Base-by-base conservation (phyloP, 2,888 invertebrate species). In the Arenicola marina region DNA sequence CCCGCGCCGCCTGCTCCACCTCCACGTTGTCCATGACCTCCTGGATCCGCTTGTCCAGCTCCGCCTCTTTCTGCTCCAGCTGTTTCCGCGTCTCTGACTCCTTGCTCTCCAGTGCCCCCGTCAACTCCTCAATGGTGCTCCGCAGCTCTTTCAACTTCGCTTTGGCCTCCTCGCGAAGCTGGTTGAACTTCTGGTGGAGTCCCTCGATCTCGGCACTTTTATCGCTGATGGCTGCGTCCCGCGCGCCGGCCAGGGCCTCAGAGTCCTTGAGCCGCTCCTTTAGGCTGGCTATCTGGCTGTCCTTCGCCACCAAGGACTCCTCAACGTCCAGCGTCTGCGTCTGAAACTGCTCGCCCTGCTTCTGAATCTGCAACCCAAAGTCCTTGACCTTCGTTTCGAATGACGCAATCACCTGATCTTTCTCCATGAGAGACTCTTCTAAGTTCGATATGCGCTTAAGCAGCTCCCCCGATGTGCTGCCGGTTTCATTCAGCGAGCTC, bases 1-100 rank as follows among this genome's bases (percentile, higher is more conserved):
- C 73, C 76, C 75, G 75, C 59, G 75, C 78, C 15, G 70, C 65
- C 24, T 72, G 71, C n/a, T 78, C 67, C 4, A 71, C 71, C 31
- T 70, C 67, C 31, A 58, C 51, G 3, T 54, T 56, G 15, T 59
- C 66, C 24, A 32, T 32, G 45, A 56, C 74, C 73, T 63, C 70
- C 68, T 46, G 44, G 72, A 33, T 72, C 75, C 76, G 75, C 59
- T 76, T 78, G 11, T 71, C 65, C 4, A 72, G 72, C 18, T 78
- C 66, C 2, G 72, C 71, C 33, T 69, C 64, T 4, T 63, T 38
- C 34, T 53, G 45, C 18, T 57, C 59, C n/a, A 56, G 45, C 51
- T 46, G 1, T 62, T 73, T 51, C 71, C 61, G n/a, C 74, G 73
- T 46, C 73, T 62, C 63, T 80, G 67, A 75, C 73, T 74, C 72